These are phyloP conservation scores for Gymnoscelis rufifasciata DNA, from an alignment of 2,888 invertebrate species.

Conservation along the genomic window DNA sequence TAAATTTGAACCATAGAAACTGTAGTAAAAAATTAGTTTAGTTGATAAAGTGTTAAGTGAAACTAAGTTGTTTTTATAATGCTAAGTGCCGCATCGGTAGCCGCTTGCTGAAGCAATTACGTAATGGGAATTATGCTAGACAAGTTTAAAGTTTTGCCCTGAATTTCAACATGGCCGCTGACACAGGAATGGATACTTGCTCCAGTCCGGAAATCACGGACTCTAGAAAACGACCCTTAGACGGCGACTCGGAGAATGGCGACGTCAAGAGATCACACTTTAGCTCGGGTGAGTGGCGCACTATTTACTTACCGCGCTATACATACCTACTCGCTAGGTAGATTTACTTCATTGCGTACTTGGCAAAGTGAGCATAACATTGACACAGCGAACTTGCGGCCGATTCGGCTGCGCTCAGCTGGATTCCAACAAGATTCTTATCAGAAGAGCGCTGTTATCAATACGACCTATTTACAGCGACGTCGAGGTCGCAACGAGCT, in stretches of 20 bases:
- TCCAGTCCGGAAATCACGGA: conserved; percentile 94
- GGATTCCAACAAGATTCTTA: conserved; percentile 70
- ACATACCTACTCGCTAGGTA: conserved; percentile 31
- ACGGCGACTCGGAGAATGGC: conserved; percentile 92
- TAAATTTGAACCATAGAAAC: conserved; percentile 61
- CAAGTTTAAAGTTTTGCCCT: conserved; percentile 78
- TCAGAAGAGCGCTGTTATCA: conserved; percentile 68
- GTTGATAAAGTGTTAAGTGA: conserved; percentile 74
- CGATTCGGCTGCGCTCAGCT: conserved; percentile 54
- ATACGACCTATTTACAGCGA: conserved; percentile 66
- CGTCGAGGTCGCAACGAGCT: conserved; percentile 54
- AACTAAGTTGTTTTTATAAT: conserved; percentile 63
- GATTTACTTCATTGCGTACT: conserved; percentile 63
- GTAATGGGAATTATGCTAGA: conserved; percentile 80
- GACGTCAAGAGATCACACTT: conserved; percentile 94
- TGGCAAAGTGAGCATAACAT: conserved; percentile 69
- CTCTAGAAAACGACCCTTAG: conserved; percentile 93
- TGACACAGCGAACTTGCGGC: conserved; percentile 59
- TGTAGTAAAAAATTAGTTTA: conserved; percentile 61
- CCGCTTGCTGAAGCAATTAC: conserved; percentile 73
- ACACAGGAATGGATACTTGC: conserved; percentile 96
- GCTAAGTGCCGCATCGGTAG: conserved; percentile 67
- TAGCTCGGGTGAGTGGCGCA: conserved; percentile 86
- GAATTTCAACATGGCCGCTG: conserved; percentile 91
- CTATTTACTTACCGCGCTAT: conserved; percentile 39